Evolutionary conservation across 2,113 vertebrate species (phyloP), one percentile per base, ranked within the genome.

Genomic region (Otis tarda): DNA sequence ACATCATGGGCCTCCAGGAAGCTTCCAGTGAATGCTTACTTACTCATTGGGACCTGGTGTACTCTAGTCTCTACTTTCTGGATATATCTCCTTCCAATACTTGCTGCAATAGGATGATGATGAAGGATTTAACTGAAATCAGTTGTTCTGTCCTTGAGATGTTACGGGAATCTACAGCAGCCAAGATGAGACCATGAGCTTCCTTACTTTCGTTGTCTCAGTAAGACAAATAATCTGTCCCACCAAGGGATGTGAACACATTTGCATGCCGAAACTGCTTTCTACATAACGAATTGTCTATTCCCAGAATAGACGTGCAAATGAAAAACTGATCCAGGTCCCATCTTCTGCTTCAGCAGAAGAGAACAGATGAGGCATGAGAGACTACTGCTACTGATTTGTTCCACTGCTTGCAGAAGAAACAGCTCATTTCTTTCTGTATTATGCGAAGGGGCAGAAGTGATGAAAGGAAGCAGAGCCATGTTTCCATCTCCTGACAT

Each of bases 381-480:
- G 94, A 87, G 79, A 96, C 88, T 87, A 90, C 78, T 90, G 93
- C 77, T 75, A 85, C 91, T 94, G 90, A 96, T 96, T 93, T 96
- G 92, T 94, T 96, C 90, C 95, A 95, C 69, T 57, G 83, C 86
- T 95, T 61, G 88, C 83, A 87, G 86, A 57, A 92, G 92, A 75
- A 96, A 84, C 92, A 93, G 89, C 84, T 97, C 89, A 93, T 96
- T 93, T 96, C 89, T 89, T 79, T 50, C 75, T 68, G 81, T 55
- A 68, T 90, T 94, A 83, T 61, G 83, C 4, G 1, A 94, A 81
- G 73, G 82, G 69, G 52, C 83, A 94, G 80, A 71, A 95, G 86
- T 57, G 90, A 92, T 84, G 77, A 90, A 55, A 94, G 73, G 73
- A 94, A 84, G 94, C 73, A 89, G 80, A 90, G 69, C 49, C 90